Evolutionary conservation across 1,140 invertebrate genomes (phyloP).

Genomic region (Bombus ignitus): DNA sequence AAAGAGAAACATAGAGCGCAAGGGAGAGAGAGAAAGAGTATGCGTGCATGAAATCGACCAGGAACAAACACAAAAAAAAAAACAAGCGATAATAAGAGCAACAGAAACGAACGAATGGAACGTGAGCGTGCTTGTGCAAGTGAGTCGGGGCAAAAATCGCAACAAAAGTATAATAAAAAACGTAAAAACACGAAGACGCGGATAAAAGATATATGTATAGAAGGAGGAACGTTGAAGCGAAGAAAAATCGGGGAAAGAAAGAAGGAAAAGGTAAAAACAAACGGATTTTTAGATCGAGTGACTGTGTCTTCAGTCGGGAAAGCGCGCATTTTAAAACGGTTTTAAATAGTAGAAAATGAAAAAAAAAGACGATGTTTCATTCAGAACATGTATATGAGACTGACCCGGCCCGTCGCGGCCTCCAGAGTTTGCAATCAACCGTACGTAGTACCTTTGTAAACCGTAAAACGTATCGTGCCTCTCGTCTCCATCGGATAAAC

Average conservation of each 20-base stretch:
- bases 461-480: slow-evolving; percentile 59
- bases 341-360: not conserved
- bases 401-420: slow-evolving; percentile 77
- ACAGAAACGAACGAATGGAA: slow-evolving; percentile 50
- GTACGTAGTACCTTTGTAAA: slow-evolving; percentile 67
- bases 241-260: not conserved
- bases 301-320: not conserved
- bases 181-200: not conserved
- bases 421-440: slow-evolving; percentile 77
- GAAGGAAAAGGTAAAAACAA: not conserved
- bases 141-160: slow-evolving; percentile 65
- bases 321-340: slow-evolving; percentile 15
- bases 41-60: slow-evolving; percentile 68
- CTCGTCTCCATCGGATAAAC: slow-evolving; percentile 38
- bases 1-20: slow-evolving; percentile 8
- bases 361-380: slow-evolving; percentile 22
- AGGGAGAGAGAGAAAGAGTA: slow-evolving; percentile 16
- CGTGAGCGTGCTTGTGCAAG: slow-evolving; percentile 67
- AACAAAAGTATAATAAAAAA: slow-evolving; percentile 34
- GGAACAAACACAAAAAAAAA: slow-evolving; percentile 33
- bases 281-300: slow-evolving; percentile 42
- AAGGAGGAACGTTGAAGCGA: not conserved
- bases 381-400: slow-evolving; percentile 77
- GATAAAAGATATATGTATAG: slow-evolving; percentile 5
- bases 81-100: not conserved